Base-by-base conservation (phyloP, 37 sponge, comb jelly and placozoan species). In the Theonella swinhoei region DNA sequence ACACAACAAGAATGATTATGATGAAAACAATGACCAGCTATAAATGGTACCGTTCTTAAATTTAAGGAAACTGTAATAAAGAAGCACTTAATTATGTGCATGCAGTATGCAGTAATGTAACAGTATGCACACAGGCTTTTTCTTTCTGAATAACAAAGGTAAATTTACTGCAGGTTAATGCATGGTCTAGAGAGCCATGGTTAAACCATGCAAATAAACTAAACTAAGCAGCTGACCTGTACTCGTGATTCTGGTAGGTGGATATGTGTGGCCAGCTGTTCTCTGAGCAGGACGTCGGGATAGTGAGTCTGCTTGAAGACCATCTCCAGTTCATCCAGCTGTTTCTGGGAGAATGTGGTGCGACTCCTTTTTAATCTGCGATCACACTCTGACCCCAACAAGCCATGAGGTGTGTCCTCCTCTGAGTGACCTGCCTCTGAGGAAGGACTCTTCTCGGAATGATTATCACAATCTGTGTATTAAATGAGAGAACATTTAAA, bases 291-390 rank as follows among this genome's bases (percentile, higher is more conserved):
- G 37, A 92, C 85, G 61, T 92, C 93, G 31, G 93, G 93, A 41
- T 92, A 92, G 85, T 92, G 93, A 3, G 93, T 88, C 75, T 92
- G 88, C 39, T 80, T 34, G 69, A 92, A 92, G 7, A 88, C 68
- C 59, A 83, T 31, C 82, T 92, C 93, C 37, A 92, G 83, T 54
- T 92, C 93, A 29, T 92, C 93, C 20, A 92, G 83, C 79, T 92
- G 93, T 38, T 36, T 72, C 58, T 79, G 81, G 25, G 93, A 77
- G 79, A 92, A 92, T 0, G 93, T 92, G 3, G 93, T 92, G 62
- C 93, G 31, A 38, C 68, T 92, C 69, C 93, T 37, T 43, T 92
- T 92, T 4, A 69, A 7, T 37, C 88, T 70, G 0, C 65, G 61
- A 9, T 28, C 61, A 14, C 54, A 47, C 11, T 47, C 54, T 7